Base-by-base conservation (phyloP, 30 jellyfish, hydroid and myxozoan species). In the Aurelia aurita region DNA sequence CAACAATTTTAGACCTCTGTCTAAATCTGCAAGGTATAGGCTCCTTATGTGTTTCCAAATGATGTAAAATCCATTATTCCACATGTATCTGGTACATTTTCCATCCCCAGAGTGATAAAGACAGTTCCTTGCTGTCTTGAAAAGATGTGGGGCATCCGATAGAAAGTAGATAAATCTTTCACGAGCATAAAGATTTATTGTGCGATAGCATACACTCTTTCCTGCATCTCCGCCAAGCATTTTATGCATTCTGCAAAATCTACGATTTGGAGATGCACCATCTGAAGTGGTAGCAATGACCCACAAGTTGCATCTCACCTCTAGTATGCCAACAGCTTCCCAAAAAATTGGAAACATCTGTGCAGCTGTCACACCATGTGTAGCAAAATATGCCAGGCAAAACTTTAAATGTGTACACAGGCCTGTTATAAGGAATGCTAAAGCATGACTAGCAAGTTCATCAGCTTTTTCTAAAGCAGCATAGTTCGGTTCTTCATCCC, bases 241-340 rank as follows among this genome's bases (percentile, higher is more conserved):
- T n/a, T 26, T 18, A 43, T 79, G 90, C 93, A 82, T 69, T 26
- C 79, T 29, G 72, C 14, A 79, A 64, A 79, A 43, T 15, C 86
- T 53, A 18, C 90, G 69, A 62, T 79, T 79, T 28, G 90, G 69
- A 59, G 90, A 79, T 23, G 90, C 86, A 59, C 90, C 90, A 79
- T 79, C 90, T 7, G 84, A 61, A 26, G 90, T 55, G 21, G 87
- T 22, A 14, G 90, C 90, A 22, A 79, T 79, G 67, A 60, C 90
- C 90, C 90, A 79, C 71, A 79, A 45, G 87, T 64, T 79, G 57
- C 90, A 79, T 11, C 53, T 29, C 73, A 59, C 14, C 71, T 79
- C 90, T 46, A 79, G 26, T 12, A 79, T 79, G 63, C 86, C 39
- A 7, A 79, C 86, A n/a, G 90, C 90, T 13, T 79, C 90, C 90